Evolutionary conservation across 1,140 invertebrate species (phyloP).

Genomic region (Aculops lycopersici): DNA sequence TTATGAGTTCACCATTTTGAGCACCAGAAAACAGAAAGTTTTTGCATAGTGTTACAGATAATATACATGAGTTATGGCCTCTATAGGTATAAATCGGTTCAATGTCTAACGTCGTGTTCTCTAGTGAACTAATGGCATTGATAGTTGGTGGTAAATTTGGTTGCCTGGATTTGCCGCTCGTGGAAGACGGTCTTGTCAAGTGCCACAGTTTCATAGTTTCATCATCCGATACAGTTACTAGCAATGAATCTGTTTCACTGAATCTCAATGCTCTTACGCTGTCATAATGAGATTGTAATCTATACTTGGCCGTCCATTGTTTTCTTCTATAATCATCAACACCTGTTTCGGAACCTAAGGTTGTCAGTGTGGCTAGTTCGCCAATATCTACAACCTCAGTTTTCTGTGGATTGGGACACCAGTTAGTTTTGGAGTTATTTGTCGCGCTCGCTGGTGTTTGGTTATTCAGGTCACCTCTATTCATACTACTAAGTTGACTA

Average conservation of each 20-base stretch:
- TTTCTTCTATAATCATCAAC: slow-evolving; percentile 26
- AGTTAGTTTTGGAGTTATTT: no score
- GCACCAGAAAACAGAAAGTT: slow-evolving; percentile 8
- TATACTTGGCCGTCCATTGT: slow-evolving; percentile 93
- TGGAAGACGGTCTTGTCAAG: slow-evolving; percentile 77
- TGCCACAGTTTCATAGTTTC: slow-evolving; percentile 97
- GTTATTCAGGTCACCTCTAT: no score
- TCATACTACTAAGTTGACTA: no score
- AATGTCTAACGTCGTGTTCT: slow-evolving; percentile 52
- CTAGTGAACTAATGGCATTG: slow-evolving; percentile 1
- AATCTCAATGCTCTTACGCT: slow-evolving; percentile 79
- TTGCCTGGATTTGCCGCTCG: slow-evolving; percentile 30
- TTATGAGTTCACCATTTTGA: slow-evolving; percentile 8
- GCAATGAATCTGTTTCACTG: slow-evolving; percentile 77
- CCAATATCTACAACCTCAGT: slow-evolving; percentile 23
- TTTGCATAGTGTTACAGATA: slow-evolving; percentile 6
- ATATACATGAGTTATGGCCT: slow-evolving; percentile 29
- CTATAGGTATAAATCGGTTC: slow-evolving; percentile 94
- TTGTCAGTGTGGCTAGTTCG: slow-evolving; percentile 74
- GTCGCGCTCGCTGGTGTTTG: no score
- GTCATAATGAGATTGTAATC: slow-evolving; percentile 61
- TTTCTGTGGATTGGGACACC: not conserved
- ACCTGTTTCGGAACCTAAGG: slow-evolving; percentile 46
- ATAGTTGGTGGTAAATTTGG: not conserved
- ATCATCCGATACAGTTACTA: slow-evolving; percentile 93